A percentile compares a stretch with the other conserved stretches of the same genome.
Conservation (phyloP, 92 coral and sea anemone genomes). For the Zoanthus sansibaricus region DNA sequence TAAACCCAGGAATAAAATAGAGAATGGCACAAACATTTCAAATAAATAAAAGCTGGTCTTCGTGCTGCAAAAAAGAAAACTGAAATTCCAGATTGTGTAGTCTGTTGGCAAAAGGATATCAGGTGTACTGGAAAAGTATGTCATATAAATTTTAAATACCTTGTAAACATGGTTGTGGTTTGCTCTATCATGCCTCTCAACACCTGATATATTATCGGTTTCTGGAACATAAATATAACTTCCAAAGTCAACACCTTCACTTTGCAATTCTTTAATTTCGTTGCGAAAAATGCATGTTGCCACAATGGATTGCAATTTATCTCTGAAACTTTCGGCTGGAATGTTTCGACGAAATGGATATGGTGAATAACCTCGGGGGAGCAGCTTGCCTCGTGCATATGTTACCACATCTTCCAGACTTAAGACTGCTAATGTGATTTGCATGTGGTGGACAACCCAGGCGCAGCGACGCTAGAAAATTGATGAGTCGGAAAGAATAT, state of each 20-base stretch:
- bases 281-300: conserved; percentile 57
- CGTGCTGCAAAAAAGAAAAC: background rate
- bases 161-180: conserved; percentile 44
- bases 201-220: conserved; percentile 57
- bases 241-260: conserved; percentile 51
- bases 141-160: conserved; percentile 6
- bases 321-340: conserved; percentile 50
- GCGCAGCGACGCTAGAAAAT: too few species aligned
- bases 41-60: background rate
- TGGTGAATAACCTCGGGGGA: conserved; percentile 66
- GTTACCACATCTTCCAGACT: conserved; percentile 63
- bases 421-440: background rate
- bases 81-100: background rate
- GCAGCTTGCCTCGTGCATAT: conserved; percentile 51
- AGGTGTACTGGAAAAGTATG: background rate
- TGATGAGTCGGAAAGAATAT: too few species aligned
- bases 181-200: conserved; percentile 55
- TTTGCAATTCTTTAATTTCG: conserved; percentile 42
- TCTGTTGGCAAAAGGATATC: background rate
- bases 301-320: conserved; percentile 58
- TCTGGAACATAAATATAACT: conserved; percentile 62
- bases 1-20: too few species aligned
- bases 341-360: conserved; percentile 59
- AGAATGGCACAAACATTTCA: background rate
- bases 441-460: too few species aligned